Evolutionary conservation across 2,888 invertebrate species (phyloP).

Genomic region (Lycophotia porphyrea): DNA sequence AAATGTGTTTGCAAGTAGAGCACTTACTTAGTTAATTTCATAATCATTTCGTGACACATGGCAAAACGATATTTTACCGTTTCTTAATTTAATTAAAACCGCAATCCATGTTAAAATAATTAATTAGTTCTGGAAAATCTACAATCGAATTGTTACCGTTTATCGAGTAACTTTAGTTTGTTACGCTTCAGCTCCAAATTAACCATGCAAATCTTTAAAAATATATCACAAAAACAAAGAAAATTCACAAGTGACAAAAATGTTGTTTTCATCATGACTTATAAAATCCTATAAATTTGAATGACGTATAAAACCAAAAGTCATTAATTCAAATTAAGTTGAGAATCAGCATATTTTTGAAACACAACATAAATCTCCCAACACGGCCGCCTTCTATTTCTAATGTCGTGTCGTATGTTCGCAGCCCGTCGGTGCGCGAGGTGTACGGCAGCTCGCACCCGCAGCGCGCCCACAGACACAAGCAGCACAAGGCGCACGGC

Average conservation of each 20-base stretch:
- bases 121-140: neutral
- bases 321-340: neutral
- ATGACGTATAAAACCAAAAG: neutral
- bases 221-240: neutral
- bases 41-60: neutral
- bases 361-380: neutral
- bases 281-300: neutral
- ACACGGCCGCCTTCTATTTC: neutral
- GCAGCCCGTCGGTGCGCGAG: conserved; percentile 84
- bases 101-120: neutral
- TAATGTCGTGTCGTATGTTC: conserved; percentile 49
- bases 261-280: neutral
- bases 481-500: conserved; percentile 61
- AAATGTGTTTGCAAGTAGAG: neutral
- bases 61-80: neutral
- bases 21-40: neutral
- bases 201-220: neutral
- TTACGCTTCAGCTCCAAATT: too few relatives aligned
- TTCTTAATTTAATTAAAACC: neutral
- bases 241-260: neutral
- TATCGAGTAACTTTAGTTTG: too few relatives aligned
- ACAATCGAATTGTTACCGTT: neutral
- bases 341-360: neutral
- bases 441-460: conserved; percentile 86
- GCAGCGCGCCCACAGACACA: conserved; percentile 79